Evolutionary conservation across 2,113 vertebrate species (phyloP), one percentile per base, ranked within the genome.

Genomic region (Mustela lutreola): DNA sequence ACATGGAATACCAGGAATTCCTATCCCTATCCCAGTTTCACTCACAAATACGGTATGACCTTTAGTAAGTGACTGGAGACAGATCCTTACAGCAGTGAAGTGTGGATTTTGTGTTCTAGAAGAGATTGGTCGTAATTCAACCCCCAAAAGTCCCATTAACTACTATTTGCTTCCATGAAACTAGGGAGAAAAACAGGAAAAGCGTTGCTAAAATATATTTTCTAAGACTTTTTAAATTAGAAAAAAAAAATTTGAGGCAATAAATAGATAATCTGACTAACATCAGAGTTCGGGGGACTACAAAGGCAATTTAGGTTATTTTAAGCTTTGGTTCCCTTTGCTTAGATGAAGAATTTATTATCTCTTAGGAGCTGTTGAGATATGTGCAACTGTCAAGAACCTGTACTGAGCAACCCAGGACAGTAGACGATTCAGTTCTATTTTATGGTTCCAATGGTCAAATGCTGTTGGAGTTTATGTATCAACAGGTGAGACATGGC

Each of bases 71-170:
- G 42, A 36, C 45, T 86, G 28, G 65, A 56, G 33, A 56, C 7
- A 81, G 24, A 60, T n/a, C 11, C 7, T 62, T 48, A 22, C 0
- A 36, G 63, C 65, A 91, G 22, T 26, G 9, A 79, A 78, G 60
- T 45, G 24, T 36, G 97, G 60, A 75, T 71, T 94, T 95, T 82
- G n/a, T 89, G 8, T 90, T 94, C 58, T 53, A 71, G 31, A 81
- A 39, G 28, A 67, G n/a, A 67, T 50, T 92, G 58, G 56, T 93
- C 75, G 26, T 71, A 96, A 63, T 88, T 65, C 22, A 91, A 53
- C 11, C 15, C 16, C 50, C 5, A 50, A 15, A 56, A 22, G 71
- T 11, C 2, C 11, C 5, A n/a, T n/a, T 71, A 94, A 91, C 19
- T 70, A 84, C 39, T 28, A 91, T 83, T 73, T 95, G 22, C 45